These are phyloP conservation scores for Euschistus heros DNA, from an alignment of 1,140 invertebrate species.

Conservation along the genomic window DNA sequence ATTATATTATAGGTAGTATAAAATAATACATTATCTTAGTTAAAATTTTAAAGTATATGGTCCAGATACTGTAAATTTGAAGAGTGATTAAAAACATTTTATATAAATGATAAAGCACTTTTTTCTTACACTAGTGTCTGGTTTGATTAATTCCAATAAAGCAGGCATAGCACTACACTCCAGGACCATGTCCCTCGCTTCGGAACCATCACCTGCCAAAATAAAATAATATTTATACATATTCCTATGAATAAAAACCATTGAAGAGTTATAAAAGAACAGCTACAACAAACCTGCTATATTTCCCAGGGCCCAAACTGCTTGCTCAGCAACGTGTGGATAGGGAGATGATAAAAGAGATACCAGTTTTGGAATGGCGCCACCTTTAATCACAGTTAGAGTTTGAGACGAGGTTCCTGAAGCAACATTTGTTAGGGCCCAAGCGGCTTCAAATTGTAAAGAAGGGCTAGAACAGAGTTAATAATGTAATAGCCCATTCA, in stretches of 20 bases:
- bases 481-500: no score
- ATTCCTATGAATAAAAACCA: neutral
- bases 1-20: no score
- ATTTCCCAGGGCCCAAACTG: conserved; percentile 96
- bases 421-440: conserved; percentile 97
- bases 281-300: conserved; percentile 50
- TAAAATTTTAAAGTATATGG: neutral
- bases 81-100: neutral
- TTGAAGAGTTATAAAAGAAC: neutral
- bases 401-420: conserved; percentile 60
- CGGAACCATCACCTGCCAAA: conserved; percentile 59
- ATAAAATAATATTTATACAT: neutral
- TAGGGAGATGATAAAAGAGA: conserved; percentile 58
- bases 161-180: conserved; percentile 48
- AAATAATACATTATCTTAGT: neutral
- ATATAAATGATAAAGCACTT: neutral
- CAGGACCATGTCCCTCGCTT: conserved; percentile 64
- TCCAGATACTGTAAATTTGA: neutral
- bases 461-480: conserved; percentile 56
- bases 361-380: conserved; percentile 79
- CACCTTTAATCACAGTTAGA: conserved; percentile 53
- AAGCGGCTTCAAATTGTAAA: conserved; percentile 94
- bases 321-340: conserved; percentile 82
- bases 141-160: conserved; percentile 53
- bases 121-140: conserved; percentile 40